A percentile compares a stretch with the other conserved stretches of the same genome.
phyloP scores from a whole-genome alignment of 2,113 vertebrate species.

The Pluvialis apricaria region DNA sequence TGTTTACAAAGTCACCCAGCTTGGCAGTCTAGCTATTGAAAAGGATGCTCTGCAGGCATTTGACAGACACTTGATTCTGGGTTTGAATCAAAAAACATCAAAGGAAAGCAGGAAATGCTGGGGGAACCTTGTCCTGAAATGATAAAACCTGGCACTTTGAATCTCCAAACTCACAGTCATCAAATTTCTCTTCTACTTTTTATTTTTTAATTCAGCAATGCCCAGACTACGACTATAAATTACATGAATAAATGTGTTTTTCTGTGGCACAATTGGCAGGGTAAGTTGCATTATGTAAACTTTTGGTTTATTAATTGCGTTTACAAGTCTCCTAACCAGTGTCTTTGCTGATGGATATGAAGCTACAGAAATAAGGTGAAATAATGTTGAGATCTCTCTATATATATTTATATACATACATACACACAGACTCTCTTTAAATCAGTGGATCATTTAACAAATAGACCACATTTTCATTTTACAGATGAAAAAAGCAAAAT shows the following conservation, averaged over 20 bases:
- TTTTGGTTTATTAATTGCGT: background rate
- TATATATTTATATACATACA: no score
- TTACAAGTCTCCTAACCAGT: background rate
- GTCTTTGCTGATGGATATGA: background rate
- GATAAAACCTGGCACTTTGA: background rate
- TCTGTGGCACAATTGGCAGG: background rate
- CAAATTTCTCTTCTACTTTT: background rate
- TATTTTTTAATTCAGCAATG: background rate
- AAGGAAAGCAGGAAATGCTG: background rate
- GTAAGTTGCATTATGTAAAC: background rate
- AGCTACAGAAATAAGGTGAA: background rate
- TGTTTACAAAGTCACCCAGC: background rate
- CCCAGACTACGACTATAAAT: background rate
- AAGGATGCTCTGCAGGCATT: background rate
- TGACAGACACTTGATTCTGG: background rate
- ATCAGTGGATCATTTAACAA: background rate
- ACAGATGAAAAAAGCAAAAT: rapidly evolving
- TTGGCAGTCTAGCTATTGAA: background rate
- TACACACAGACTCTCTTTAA: no score
- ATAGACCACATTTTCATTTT: background rate
- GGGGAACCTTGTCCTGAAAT: background rate
- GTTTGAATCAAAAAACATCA: background rate
- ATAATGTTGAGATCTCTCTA: background rate
- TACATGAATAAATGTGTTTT: background rate
- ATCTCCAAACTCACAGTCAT: background rate